Percentiles rank a stretch among this genome's conserved stretches.
Conservation (phyloP, 2,113 vertebrate species). For the Diadophis punctatus region DNA sequence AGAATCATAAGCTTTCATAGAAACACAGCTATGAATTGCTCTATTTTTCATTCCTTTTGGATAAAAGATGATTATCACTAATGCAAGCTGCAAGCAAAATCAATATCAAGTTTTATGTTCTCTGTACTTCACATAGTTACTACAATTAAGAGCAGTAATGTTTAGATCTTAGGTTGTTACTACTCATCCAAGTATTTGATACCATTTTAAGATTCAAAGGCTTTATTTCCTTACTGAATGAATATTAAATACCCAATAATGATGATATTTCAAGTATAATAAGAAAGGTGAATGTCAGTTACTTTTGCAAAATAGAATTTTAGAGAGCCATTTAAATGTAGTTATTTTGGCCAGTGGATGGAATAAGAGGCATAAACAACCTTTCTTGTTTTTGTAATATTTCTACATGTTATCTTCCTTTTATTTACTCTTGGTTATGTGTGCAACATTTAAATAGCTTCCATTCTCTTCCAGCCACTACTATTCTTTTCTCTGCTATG, state of each 20-base stretch:
- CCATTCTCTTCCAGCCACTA: not conserved
- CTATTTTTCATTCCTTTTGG: conserved; percentile 6
- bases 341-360: not conserved
- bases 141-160: not conserved
- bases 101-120: conserved; percentile 18
- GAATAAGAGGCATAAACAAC: not conserved
- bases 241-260: not conserved
- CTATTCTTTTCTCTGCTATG: not conserved
- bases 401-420: not conserved
- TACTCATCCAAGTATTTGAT: not conserved
- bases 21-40: not conserved
- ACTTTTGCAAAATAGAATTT: not conserved
- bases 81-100: not conserved
- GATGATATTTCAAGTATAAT: not conserved
- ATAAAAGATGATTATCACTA: not conserved
- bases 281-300: not conserved
- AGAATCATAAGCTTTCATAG: not conserved
- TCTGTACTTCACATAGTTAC: not conserved
- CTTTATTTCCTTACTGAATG: not conserved
- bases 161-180: not conserved
- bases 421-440: not conserved
- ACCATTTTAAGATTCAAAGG: not conserved
- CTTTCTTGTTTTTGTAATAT: not conserved
- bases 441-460: not conserved
- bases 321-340: not conserved